These are phyloP conservation scores for Sycophila texana DNA, from an alignment of 2,888 invertebrate species.

Conservation along the genomic window DNA sequence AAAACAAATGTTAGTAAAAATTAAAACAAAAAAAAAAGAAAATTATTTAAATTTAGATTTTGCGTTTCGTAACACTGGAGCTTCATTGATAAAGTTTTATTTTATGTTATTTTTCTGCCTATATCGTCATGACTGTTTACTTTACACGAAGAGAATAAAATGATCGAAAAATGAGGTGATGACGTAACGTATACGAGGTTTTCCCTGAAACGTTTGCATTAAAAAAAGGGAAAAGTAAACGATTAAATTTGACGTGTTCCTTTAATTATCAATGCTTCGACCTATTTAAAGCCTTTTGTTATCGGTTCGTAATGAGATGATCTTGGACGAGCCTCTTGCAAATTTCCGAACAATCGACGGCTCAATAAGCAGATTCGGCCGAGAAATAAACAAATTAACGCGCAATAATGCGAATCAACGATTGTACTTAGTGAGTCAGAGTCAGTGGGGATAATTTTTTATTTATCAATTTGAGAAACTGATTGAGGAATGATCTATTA, in stretches of 20 bases:
- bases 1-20: too few species aligned
- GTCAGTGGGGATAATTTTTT: not conserved
- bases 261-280: constrained; percentile 38
- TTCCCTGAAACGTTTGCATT: not conserved
- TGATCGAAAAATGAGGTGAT: not conserved
- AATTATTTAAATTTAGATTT: too few species aligned
- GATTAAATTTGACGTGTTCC: not conserved
- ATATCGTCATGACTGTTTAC: too few species aligned
- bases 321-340: constrained; percentile 42
- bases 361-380: constrained; percentile 26
- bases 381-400: constrained; percentile 21
- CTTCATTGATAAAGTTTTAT: too few species aligned
- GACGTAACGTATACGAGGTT: too few species aligned
- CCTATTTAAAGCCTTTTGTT: constrained; percentile 15
- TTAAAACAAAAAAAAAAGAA: too few species aligned
- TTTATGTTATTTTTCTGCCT: too few species aligned
- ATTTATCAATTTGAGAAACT: not conserved
- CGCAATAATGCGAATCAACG: constrained; percentile 14
- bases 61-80: too few species aligned
- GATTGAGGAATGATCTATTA: too few species aligned
- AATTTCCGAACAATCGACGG: constrained; percentile 2
- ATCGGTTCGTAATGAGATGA: constrained; percentile 29
- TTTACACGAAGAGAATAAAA: not conserved
- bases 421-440: too few species aligned
- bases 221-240: not conserved